Conservation (phyloP, 2,113 vertebrate genomes). For the Gallinago jamesoni region DNA sequence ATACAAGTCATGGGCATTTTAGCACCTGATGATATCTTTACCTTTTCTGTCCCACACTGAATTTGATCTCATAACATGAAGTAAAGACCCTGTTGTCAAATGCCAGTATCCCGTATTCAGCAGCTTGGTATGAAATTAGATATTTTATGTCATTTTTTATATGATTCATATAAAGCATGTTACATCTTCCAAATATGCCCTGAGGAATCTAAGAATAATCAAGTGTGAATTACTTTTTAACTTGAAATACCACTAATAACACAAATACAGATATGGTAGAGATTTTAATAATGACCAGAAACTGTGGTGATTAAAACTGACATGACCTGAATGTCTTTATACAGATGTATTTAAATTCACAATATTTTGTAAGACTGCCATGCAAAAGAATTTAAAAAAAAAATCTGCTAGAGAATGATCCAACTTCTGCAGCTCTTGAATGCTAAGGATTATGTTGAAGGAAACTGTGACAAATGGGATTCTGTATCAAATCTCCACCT, state of each 20-base stretch:
- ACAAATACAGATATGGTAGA: neutral
- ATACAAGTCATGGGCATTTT: neutral
- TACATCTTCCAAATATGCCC: neutral
- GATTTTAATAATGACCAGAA: neutral
- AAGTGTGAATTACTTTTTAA: neutral
- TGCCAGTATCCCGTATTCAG: neutral
- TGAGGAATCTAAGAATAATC: neutral
- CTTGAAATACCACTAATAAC: neutral
- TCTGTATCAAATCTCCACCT: neutral
- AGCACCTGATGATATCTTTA: neutral
- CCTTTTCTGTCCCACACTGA: neutral
- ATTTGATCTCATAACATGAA: neutral
- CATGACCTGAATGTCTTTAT: neutral
- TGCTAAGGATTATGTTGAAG: neutral
- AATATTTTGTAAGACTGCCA: neutral
- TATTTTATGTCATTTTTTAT: neutral
- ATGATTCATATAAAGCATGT: neutral
- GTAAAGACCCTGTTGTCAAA: neutral
- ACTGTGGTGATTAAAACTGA: slow-evolving; percentile 5
- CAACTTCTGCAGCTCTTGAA: neutral
- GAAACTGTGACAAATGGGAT: neutral
- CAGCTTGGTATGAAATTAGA: neutral
- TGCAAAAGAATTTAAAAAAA: neutral
- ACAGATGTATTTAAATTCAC: neutral
- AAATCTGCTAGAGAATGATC: neutral